phyloP scores from a whole-genome alignment of 2,888 invertebrate genomes.

The Lasius fuliginosus region DNA sequence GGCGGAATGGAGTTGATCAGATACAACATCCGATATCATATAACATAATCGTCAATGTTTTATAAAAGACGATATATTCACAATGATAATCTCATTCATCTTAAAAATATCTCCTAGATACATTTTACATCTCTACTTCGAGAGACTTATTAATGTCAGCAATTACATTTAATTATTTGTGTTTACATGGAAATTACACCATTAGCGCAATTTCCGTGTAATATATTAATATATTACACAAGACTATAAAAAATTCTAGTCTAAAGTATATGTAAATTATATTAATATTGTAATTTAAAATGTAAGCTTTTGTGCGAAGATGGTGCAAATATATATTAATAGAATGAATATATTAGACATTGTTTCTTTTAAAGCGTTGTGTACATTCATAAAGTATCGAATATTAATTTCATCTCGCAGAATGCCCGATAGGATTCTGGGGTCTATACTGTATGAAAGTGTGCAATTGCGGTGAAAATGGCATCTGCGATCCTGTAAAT shows the following conservation, averaged over 20 bases:
- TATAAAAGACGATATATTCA: conserved; percentile 15
- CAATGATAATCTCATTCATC: conserved; percentile 21
- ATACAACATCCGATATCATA: conserved; percentile 29
- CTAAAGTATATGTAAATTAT: background rate
- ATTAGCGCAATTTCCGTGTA: background rate
- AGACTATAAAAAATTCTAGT: background rate
- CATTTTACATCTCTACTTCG: background rate
- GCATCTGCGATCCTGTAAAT: conserved; percentile 89
- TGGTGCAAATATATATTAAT: background rate
- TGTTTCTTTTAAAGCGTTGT: background rate
- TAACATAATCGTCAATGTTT: conserved; percentile 40
- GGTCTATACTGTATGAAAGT: conserved; percentile 91
- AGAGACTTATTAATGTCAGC: background rate
- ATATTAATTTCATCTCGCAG: conserved; percentile 83
- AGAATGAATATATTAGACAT: background rate
- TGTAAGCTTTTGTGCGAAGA: background rate
- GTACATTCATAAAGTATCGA: background rate
- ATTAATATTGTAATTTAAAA: conserved; percentile 3
- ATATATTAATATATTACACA: background rate
- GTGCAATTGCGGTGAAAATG: conserved; percentile 89
- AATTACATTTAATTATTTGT: conserved; percentile 17
- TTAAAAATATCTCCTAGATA: conserved; percentile 20
- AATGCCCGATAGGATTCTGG: conserved; percentile 91
- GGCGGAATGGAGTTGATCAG: conserved; percentile 40
- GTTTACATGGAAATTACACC: background rate